Percentiles rank a stretch among this genome's conserved stretches.
Evolutionary conservation across 2,888 invertebrate species (phyloP).

Genomic region (Volucella bombylans): DNA sequence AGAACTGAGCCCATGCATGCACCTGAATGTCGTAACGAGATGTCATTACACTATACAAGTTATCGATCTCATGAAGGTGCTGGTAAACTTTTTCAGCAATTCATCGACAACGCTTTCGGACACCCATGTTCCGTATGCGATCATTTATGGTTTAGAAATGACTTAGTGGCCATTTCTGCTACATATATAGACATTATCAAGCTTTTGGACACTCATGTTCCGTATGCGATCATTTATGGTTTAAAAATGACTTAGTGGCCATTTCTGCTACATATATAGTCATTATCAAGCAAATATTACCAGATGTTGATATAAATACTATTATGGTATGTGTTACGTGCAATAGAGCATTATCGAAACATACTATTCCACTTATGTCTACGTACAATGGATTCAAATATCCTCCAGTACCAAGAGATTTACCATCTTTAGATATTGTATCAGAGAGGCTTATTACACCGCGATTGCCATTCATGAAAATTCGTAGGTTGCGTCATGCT

Average conservation of each 20-base stretch:
- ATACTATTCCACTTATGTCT: slow-evolving; percentile 11
- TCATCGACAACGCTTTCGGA: no score
- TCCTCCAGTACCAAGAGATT: slow-evolving; percentile 44
- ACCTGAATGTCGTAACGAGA: no score
- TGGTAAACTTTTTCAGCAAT: no score
- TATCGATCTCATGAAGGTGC: no score
- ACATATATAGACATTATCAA: slow-evolving; percentile 51
- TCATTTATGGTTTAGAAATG: no score
- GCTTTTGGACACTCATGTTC: no score
- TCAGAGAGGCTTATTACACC: slow-evolving; percentile 68
- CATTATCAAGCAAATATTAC: neutral
- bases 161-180: slow-evolving; percentile 55
- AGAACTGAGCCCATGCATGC: no score
- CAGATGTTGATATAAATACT: no score
- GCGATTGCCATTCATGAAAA: slow-evolving; percentile 74
- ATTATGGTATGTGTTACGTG: slow-evolving; percentile 4
- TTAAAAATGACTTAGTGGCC: neutral
- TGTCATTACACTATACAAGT: no score
- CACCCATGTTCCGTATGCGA: no score
- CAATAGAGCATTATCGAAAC: slow-evolving; percentile 1
- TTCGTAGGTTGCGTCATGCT: slow-evolving; percentile 75
- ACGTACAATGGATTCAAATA: slow-evolving; percentile 34
- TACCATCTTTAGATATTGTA: slow-evolving; percentile 73
- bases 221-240: no score
- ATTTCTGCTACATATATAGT: slow-evolving; percentile 70